Evolutionary conservation across 1,140 invertebrate species (phyloP).

Genomic region (Solenopsis invicta): DNA sequence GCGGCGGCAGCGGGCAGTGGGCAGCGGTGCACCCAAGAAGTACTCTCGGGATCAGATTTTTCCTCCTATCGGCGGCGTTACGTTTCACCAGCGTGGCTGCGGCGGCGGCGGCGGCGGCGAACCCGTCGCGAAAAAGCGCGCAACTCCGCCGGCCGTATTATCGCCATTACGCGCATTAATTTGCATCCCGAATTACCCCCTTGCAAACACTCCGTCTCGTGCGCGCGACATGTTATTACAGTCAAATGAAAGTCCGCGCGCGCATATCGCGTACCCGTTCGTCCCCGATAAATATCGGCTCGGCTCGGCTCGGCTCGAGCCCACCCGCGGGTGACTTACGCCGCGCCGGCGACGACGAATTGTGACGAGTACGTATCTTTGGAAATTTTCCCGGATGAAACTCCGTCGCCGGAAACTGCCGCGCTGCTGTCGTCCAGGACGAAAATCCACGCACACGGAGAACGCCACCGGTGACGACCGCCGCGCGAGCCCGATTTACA

Average conservation of each 20-base stretch:
- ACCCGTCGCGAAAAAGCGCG: conserved; percentile 24
- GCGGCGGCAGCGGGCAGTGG: not conserved
- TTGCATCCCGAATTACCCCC: conserved; percentile 57
- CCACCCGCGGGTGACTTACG: conserved; percentile 16
- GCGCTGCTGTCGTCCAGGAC: not conserved
- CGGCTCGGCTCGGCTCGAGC: not conserved
- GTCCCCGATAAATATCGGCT: conserved; percentile 56
- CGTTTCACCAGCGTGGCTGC: conserved; percentile 20
- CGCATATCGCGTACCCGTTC: not conserved
- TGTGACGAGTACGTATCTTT: conserved; percentile 31
- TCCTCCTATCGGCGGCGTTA: conserved; percentile 30
- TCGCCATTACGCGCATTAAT: conserved; percentile 64
- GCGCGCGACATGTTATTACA: conserved; percentile 56
- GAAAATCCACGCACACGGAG: not conserved
- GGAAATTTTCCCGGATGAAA: conserved; percentile 25
- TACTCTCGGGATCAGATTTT: conserved; percentile 35
- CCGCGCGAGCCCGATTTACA: conserved; percentile 29
- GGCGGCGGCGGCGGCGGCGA: too few relatives aligned
- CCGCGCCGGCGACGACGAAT: not conserved
- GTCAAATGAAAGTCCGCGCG: conserved; percentile 57
- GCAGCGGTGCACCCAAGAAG: not conserved
- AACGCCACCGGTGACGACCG: conserved; percentile 8
- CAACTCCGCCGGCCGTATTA: conserved; percentile 51
- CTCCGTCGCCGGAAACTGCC: not conserved
- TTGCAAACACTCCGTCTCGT: conserved; percentile 46